A percentile compares a stretch with the other conserved stretches of the same genome.
phyloP scores from a whole-genome alignment of 2,888 invertebrate species.

The Morpho deidamia region DNA sequence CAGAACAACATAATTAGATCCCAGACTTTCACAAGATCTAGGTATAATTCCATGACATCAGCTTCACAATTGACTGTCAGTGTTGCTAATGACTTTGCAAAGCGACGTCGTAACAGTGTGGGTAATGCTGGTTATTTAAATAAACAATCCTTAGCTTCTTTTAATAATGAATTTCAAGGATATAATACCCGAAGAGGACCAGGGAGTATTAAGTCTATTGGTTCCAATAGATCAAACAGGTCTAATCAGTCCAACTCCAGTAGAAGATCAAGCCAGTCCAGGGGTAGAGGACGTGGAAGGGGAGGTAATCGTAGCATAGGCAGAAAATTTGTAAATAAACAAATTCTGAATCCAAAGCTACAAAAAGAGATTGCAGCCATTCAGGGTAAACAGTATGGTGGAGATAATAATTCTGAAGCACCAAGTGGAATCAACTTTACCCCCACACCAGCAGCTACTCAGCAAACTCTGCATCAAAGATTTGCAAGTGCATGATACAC shows the following conservation, averaged over 20 bases:
- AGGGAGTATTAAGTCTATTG: slow-evolving; percentile 63
- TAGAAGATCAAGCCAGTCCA: slow-evolving; percentile 39
- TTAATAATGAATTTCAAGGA: slow-evolving; percentile 56
- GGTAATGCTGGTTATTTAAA: slow-evolving; percentile 61
- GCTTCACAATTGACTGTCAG: slow-evolving; percentile 64
- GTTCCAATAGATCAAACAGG: slow-evolving; percentile 55
- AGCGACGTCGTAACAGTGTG: slow-evolving; percentile 61
- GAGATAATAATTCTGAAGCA: slow-evolving; percentile 22
- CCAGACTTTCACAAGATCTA: slow-evolving; percentile 68
- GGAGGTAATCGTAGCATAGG: slow-evolving; percentile 53
- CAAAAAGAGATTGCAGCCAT: slow-evolving; percentile 69
- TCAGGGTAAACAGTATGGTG: slow-evolving; percentile 54
- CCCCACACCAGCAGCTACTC: slow-evolving; percentile 60
- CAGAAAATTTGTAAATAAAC: slow-evolving; percentile 59
- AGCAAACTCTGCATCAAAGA: slow-evolving; percentile 64
- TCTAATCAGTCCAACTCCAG: slow-evolving; percentile 50
- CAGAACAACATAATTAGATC: slow-evolving; percentile 58
- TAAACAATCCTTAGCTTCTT: slow-evolving; percentile 56
- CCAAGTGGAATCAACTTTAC: slow-evolving; percentile 46
- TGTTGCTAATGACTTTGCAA: slow-evolving; percentile 65
- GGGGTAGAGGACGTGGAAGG: slow-evolving; percentile 52
- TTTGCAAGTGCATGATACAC: slow-evolving; percentile 49
- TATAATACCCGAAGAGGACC: slow-evolving; percentile 55
- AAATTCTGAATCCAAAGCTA: slow-evolving; percentile 57
- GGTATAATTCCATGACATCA: slow-evolving; percentile 60